Evolutionary conservation across 92 coral and sea anemone species (phyloP), one percentile per base, ranked within the genome.

Genomic region (Anthopleura xanthogrammica): DNA sequence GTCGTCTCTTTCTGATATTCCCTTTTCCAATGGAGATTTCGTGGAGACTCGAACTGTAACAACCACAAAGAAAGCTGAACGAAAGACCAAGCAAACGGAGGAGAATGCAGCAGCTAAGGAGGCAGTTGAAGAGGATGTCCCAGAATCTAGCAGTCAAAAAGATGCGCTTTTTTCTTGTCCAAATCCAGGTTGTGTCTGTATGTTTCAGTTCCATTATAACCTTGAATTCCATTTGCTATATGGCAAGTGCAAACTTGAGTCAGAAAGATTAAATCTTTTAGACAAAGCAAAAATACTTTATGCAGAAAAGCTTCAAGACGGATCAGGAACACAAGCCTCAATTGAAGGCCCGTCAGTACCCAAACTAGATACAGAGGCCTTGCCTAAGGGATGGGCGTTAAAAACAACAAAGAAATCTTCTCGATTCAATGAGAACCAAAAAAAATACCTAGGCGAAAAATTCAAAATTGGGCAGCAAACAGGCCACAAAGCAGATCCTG

Each of bases 401-500:
- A 89, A 89, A 82, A 23, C 79, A 24, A 76, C 90, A 22, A 75
- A 77, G 57, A 83, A 77, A 52, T 62, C 82, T 10, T 41, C 77
- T 40, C 90, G 90, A 39, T 92, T 92, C 74, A 88, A 72, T 52
- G 90, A 88, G 42, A 43, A 77, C 40, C 92, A 82, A 65, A 80
- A 75, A 64, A 39, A 77, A 11, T 84, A 86, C 82, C 79, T 86
- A 68, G 86, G 87, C 56, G 87, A 82, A 48, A 90, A 85, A 80
- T 92, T 90, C 73, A 55, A 60, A 43, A 83, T 87, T 16, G 93
- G 90, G 5, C 82, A 90, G 78, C 72, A 85, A 77, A 90, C 92
- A 41, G 92, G 93, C 77, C 87, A 90, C 78, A 90, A 90, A 60
- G 60, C 79, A 52, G 85, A 92, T 85, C 88, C 93, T 58, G 87